phyloP scores from a whole-genome alignment of 2,797 vertebrate genomes.

The Psittacula derbiana region DNA sequence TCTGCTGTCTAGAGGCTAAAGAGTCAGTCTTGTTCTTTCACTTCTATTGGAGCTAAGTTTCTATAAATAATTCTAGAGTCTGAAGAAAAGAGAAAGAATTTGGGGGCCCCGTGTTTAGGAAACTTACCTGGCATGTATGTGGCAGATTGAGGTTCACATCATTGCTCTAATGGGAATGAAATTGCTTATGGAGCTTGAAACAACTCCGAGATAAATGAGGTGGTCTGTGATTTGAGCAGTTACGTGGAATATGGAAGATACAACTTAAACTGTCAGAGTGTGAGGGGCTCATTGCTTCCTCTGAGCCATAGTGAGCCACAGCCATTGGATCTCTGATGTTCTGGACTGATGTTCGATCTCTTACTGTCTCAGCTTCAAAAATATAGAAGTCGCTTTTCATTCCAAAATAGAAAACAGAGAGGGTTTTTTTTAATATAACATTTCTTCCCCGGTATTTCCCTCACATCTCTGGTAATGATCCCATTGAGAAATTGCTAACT shows the following conservation, averaged over 20 bases:
- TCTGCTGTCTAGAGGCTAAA: neutral
- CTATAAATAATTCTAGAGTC: neutral
- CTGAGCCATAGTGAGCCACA: neutral
- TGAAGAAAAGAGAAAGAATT: neutral
- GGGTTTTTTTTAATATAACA: fast-evolving
- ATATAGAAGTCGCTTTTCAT: neutral
- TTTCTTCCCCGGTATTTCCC: neutral
- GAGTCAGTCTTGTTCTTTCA: neutral
- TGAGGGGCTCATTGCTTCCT: neutral
- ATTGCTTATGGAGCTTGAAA: neutral
- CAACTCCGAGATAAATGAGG: neutral
- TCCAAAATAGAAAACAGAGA: neutral
- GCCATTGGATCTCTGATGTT: neutral
- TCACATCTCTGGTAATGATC: neutral
- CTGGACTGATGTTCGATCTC: neutral
- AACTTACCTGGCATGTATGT: neutral
- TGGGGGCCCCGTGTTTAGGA: neutral
- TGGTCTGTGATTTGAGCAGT: neutral
- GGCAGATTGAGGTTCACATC: conserved; percentile 8
- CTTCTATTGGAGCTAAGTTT: neutral
- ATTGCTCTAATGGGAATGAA: neutral
- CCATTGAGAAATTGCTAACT: neutral
- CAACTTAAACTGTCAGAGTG: neutral
- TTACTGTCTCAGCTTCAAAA: neutral
- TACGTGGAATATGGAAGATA: neutral